A percentile compares a stretch with the other conserved stretches of the same genome.
Conservation (phyloP, 1,140 invertebrate genomes). For the Ruditapes philippinarum region DNA sequence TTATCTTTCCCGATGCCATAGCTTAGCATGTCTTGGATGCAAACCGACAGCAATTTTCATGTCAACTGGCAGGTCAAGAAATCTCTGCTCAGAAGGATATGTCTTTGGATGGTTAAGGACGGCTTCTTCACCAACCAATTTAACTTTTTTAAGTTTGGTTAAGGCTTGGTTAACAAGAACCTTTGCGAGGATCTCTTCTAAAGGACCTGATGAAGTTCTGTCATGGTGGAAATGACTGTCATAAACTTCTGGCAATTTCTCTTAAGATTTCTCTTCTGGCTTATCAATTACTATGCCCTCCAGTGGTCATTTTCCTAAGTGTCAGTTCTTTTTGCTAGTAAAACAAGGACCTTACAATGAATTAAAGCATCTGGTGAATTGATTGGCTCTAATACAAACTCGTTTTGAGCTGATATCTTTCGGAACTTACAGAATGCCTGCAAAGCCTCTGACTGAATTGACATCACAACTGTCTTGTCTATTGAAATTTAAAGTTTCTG, state of each 20-base stretch:
- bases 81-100: not conserved
- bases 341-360: conserved; percentile 6
- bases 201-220: not conserved
- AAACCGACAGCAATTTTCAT: not conserved
- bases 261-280: not conserved
- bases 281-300: not conserved
- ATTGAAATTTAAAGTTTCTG: not conserved
- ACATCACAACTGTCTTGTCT: not conserved
- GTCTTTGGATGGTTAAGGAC: not conserved
- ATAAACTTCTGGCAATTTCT: not conserved
- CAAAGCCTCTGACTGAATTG: not conserved
- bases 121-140: not conserved
- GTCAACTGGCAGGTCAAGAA: not conserved
- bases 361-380: conserved; percentile 14
- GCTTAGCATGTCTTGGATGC: conserved; percentile 14
- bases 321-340: not conserved
- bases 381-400: not conserved
- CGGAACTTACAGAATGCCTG: not conserved
- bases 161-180: not conserved
- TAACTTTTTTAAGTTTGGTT: not conserved
- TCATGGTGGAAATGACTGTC: conserved; percentile 40
- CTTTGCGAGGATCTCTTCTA: not conserved
- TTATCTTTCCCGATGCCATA: too few species aligned
- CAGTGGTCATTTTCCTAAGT: not conserved
- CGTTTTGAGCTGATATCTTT: not conserved